Evolutionary conservation across 2,113 vertebrate genomes (phyloP).

Genomic region (Glaucomys volans): DNA sequence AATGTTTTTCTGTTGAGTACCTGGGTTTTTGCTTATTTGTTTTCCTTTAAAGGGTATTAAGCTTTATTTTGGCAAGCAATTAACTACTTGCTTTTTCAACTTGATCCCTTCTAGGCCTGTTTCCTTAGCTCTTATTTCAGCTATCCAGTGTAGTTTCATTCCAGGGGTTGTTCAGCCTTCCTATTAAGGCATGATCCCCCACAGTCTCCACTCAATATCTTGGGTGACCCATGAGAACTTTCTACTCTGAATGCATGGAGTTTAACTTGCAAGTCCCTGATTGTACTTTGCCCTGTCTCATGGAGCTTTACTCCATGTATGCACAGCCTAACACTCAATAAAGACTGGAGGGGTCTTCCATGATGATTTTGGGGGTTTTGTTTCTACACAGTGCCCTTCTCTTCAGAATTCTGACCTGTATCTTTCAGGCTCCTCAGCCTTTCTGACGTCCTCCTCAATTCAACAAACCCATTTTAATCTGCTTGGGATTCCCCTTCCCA

Average conservation of each 20-base stretch:
- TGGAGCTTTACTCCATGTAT: not conserved
- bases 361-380: not conserved
- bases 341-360: not conserved
- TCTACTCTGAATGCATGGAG: not conserved
- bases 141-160: not conserved
- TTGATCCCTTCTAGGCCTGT: not conserved
- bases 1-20: not conserved
- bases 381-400: not conserved
- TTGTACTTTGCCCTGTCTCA: not conserved
- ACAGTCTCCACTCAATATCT: not conserved
- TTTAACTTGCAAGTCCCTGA: not conserved
- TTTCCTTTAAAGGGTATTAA: constrained; percentile 24
- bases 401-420: not conserved
- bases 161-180: not conserved
- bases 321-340: not conserved
- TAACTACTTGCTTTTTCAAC: not conserved
- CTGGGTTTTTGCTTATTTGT: constrained; percentile 34
- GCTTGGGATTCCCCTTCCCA: not conserved
- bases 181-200: not conserved
- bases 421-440: not conserved
- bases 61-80: constrained; percentile 17
- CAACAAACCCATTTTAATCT: not conserved
- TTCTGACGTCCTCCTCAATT: not conserved
- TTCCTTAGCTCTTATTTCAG: not conserved
- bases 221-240: not conserved